Percentiles rank a stretch among this genome's conserved stretches.
phyloP scores from a whole-genome alignment of 1,140 invertebrate genomes.

The Samia ricini region DNA sequence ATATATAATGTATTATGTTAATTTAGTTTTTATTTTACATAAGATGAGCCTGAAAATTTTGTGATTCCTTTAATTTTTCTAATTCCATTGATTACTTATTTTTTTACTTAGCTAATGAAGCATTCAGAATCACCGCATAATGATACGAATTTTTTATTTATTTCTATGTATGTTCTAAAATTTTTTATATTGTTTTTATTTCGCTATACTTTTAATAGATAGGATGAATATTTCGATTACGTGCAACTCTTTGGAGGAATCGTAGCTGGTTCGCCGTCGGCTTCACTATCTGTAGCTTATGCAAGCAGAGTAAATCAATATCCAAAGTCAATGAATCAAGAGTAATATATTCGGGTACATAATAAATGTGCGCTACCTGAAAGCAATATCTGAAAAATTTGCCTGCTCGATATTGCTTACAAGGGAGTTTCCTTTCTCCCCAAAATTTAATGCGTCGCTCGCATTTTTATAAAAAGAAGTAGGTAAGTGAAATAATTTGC shows the following conservation, averaged over 20 bases:
- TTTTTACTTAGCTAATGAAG: too few species aligned
- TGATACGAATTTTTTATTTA: too few species aligned
- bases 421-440: conserved; percentile 76
- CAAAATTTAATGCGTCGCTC: conserved; percentile 76
- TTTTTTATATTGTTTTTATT: too few species aligned
- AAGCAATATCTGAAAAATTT: conserved; percentile 78
- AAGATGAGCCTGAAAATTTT: too few species aligned
- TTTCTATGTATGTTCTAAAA: too few species aligned
- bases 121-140: too few species aligned
- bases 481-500: conserved; percentile 76
- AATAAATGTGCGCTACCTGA: conserved; percentile 78
- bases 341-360: conserved; percentile 78
- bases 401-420: conserved; percentile 77
- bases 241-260: conserved; percentile 5
- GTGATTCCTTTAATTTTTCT: too few species aligned
- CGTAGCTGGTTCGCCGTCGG: conserved; percentile 44
- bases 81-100: too few species aligned
- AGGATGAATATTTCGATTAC: too few species aligned
- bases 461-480: conserved; percentile 77
- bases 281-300: conserved; percentile 70
- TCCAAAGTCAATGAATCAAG: conserved; percentile 77
- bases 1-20: too few species aligned
- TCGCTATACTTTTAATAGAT: too few species aligned
- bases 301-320: conserved; percentile 77
- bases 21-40: too few species aligned